Evolutionary conservation across 2,797 vertebrate species (phyloP).

Genomic region (Euthynnus affinis): DNA sequence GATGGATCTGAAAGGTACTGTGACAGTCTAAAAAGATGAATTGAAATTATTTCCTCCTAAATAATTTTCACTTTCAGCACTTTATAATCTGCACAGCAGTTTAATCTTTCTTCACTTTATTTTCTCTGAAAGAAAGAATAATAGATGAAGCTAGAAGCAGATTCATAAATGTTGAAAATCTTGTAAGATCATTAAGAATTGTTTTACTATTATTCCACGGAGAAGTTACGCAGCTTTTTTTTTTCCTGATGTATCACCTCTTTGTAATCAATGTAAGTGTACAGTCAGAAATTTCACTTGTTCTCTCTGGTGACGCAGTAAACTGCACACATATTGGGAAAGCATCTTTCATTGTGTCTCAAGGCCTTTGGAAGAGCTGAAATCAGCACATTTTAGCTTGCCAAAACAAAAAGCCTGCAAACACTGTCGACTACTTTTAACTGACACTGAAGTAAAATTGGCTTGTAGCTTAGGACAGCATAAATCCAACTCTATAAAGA

Average conservation of each 20-base stretch:
- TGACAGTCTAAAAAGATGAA: constrained; percentile 22
- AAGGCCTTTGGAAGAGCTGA: not conserved
- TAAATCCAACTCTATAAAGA: constrained; percentile 13
- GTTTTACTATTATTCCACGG: not conserved
- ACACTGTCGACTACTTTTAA: constrained; percentile 9
- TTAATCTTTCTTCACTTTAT: constrained; percentile 8
- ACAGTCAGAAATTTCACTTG: not conserved
- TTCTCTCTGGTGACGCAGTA: not conserved
- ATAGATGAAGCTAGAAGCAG: not conserved
- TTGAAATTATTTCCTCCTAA: constrained; percentile 37
- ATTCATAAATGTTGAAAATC: constrained; percentile 22
- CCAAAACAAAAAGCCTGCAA: not conserved
- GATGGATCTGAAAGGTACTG: constrained; percentile 32
- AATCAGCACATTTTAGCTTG: not conserved
- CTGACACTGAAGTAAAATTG: not conserved
- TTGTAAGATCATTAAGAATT: not conserved
- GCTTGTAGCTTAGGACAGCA: not conserved
- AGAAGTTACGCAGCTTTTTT: too few relatives aligned
- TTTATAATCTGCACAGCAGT: constrained; percentile 5
- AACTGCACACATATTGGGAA: not conserved
- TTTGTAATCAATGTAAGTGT: too few relatives aligned
- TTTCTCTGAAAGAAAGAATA: constrained; percentile 18
- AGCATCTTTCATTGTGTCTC: not conserved
- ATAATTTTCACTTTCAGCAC: constrained; percentile 16
- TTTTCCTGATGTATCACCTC: too few relatives aligned